Percentiles rank a stretch among this genome's conserved stretches.
Conservation (phyloP, 2,888 invertebrate genomes). For the Craniophora ligustri region DNA sequence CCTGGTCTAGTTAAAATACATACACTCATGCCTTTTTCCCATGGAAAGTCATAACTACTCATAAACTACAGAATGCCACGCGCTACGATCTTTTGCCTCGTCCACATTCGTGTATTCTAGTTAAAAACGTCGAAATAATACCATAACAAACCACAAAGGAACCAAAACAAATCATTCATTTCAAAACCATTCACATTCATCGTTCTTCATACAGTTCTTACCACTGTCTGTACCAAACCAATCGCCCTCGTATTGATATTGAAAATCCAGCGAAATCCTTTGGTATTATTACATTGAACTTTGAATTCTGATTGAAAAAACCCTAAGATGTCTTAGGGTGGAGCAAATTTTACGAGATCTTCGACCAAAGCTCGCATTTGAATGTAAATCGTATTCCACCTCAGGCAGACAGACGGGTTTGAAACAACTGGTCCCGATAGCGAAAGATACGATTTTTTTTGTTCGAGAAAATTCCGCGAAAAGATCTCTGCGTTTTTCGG, state of each 20-base stretch:
- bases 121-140: no score
- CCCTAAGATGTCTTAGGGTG: conserved; percentile 31
- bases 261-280: conserved; percentile 22
- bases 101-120: no score
- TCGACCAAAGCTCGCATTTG: conserved; percentile 43
- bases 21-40: no score
- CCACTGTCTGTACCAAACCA: conserved; percentile 2
- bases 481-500: not conserved
- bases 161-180: conserved; percentile 1
- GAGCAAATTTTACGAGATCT: conserved; percentile 47
- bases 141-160: no score
- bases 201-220: conserved; percentile 1
- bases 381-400: conserved; percentile 52
- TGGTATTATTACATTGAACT: conserved; percentile 39
- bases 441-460: conserved; percentile 44
- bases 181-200: conserved; percentile 1
- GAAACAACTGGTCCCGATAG: conserved; percentile 46
- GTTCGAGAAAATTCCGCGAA: conserved; percentile 3
- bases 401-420: conserved; percentile 32
- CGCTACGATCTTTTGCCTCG: no score
- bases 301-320: conserved; percentile 54
- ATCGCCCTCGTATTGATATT: conserved; percentile 28
- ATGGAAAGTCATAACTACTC: no score
- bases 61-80: no score
- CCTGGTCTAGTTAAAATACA: no score